phyloP scores from a whole-genome alignment of 2,888 invertebrate species.

The Tanytarsus gracilentus region DNA sequence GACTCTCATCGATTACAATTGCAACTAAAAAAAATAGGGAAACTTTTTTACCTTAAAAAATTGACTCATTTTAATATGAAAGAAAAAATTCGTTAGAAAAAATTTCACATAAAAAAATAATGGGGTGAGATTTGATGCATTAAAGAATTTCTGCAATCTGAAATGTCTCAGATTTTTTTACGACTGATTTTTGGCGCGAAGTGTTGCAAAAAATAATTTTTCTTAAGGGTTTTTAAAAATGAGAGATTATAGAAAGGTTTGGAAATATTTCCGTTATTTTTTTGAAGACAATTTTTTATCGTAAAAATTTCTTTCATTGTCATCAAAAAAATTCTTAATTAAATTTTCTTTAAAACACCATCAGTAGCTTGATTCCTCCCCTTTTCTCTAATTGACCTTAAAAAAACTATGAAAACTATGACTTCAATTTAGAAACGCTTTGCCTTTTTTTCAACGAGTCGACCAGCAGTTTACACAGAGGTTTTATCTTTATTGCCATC shows the following conservation, averaged over 20 bases:
- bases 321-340: too few species aligned
- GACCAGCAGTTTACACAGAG: background rate
- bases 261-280: too few species aligned
- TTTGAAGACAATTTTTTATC: too few species aligned
- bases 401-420: too few species aligned
- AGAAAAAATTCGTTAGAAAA: slow-evolving; percentile 23
- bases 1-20: background rate
- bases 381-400: too few species aligned
- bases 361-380: too few species aligned
- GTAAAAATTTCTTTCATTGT: too few species aligned
- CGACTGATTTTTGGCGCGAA: background rate
- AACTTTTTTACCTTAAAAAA: slow-evolving; percentile 25
- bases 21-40: slow-evolving; percentile 1
- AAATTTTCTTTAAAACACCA: too few species aligned
- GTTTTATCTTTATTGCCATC: slow-evolving; percentile 14
- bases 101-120: background rate
- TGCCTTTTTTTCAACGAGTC: background rate
- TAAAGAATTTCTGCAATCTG: background rate
- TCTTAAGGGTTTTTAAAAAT: too few species aligned
- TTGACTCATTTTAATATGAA: slow-evolving; percentile 15
- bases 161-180: background rate
- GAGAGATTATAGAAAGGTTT: too few species aligned
- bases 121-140: slow-evolving; percentile 14
- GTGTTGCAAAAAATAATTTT: background rate
- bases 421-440: slow-evolving; percentile 11